Conservation (phyloP, 2,113 vertebrate genomes). For the Chloebia gouldiae region DNA sequence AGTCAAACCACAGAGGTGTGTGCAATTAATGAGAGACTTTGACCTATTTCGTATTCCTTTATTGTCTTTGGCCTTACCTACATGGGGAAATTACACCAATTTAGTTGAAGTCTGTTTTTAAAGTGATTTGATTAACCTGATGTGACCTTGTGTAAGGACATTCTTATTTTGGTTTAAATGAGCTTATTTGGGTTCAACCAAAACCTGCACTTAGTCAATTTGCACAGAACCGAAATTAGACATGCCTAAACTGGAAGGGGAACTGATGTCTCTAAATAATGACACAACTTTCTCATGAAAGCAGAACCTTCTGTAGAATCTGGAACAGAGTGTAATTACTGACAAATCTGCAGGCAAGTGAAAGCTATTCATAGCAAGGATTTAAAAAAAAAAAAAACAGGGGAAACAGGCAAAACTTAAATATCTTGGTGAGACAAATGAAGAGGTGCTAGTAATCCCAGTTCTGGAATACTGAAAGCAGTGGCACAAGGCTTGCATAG, state of each 20-base stretch:
- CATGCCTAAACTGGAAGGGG: slow-evolving; percentile 1
- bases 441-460: not conserved
- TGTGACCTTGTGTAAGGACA: not conserved
- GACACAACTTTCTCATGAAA: slow-evolving; percentile 52
- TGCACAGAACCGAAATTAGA: slow-evolving; percentile 21
- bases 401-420: not conserved
- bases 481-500: not conserved
- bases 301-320: slow-evolving; percentile 37
- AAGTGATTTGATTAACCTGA: slow-evolving; percentile 49
- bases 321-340: slow-evolving; percentile 29
- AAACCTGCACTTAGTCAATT: slow-evolving; percentile 27
- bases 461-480: not conserved
- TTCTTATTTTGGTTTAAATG: slow-evolving; percentile 24
- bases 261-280: slow-evolving; percentile 29
- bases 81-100: not conserved
- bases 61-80: slow-evolving; percentile 36
- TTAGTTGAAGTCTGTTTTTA: slow-evolving; percentile 31
- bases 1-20: not conserved
- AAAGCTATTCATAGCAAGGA: slow-evolving; percentile 20
- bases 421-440: not conserved
- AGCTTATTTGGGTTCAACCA: slow-evolving; percentile 27
- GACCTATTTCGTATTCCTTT: slow-evolving; percentile 37
- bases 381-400: not conserved
- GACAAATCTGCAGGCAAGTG: slow-evolving; percentile 15
- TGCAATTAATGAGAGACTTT: not conserved